phyloP scores from a whole-genome alignment of 2,797 vertebrate species.

The Gastrophryne carolinensis region DNA sequence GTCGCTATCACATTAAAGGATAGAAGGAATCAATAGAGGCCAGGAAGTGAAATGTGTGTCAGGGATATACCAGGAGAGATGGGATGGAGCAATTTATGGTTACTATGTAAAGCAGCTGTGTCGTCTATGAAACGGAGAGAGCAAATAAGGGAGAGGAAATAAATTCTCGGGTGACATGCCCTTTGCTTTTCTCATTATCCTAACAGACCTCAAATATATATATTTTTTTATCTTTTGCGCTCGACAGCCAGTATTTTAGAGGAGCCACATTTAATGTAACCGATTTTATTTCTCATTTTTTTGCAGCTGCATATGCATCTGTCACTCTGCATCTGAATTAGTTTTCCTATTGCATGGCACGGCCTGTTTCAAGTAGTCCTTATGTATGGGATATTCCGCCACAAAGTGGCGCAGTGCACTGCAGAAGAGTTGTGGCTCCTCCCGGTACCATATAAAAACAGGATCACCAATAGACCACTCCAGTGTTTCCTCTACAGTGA shows the following conservation, averaged over 20 bases:
- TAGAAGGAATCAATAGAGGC: slow-evolving; percentile 10
- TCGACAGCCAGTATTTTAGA: slow-evolving; percentile 12
- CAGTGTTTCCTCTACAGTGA: no score
- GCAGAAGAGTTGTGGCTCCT: no score
- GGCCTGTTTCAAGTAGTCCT: no score
- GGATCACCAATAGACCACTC: no score
- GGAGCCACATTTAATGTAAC: slow-evolving; percentile 9
- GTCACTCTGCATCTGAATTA: background rate
- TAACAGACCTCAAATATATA: slow-evolving; percentile 1
- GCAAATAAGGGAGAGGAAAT: background rate
- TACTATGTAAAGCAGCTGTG: slow-evolving; percentile 23
- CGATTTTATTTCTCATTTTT: background rate
- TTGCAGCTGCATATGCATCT: background rate
- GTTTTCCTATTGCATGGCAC: no score
- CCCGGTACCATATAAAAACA: no score
- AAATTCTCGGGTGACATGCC: slow-evolving; percentile 37
- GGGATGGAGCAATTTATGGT: slow-evolving; percentile 5
- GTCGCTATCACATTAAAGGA: slow-evolving; percentile 27
- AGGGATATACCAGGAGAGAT: background rate
- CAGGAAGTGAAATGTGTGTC: background rate
- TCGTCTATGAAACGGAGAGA: background rate
- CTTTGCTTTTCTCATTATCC: slow-evolving; percentile 37
- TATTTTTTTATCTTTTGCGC: slow-evolving; percentile 14
- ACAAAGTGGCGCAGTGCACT: no score
- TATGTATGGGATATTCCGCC: no score